Base-by-base conservation (phyloP, 2,797 vertebrate genomes). In the Gymnothorax javanicus region DNA sequence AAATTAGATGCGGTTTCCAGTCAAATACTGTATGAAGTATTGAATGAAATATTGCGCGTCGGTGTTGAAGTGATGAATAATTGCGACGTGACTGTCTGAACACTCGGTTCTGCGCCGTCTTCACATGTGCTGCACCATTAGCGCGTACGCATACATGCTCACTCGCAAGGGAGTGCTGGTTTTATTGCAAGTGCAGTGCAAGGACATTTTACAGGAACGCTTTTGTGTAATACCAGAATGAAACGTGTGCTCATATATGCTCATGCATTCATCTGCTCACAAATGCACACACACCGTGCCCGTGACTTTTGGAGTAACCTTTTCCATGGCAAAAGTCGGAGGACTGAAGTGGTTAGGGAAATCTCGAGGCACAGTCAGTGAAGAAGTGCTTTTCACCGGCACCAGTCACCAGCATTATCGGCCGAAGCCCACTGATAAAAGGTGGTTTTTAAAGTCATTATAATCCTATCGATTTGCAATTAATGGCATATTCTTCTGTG, bases 391-490 rank as follows among this genome's bases (percentile, higher is more conserved):
- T 50, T 56, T 56, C 52, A 8, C 17, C 15, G 73, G 15, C 13
- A 77, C 85, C 83, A 73, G 85, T 90, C 91, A 82, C 77, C 85
- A 57, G 89, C 91, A 92, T 91, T 87, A 90, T 89, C 23, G 91
- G 86, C 87, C 69, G 27, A 90, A 87, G 92, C 92, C 84, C 87
- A 73, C n/a, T 17, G 54, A 89, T 89, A 91, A 50, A 50, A 60
- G 13, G 73, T 23, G 25, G 25, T 77, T 86, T 85, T 69, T 83
- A 27, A 91, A 90, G 90, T 89, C 90, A 90, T 90, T 93, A 90
- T 87, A 88, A 93, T 93, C 86, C 86, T 93, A 93, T 95, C 91
- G 93, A 95, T 95, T 91, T 90, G 84, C 89, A 23, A 84, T 88
- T 88, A 88, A 85, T 85, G 82, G 91, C 87, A 87, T 75, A 52